Base-by-base conservation (phyloP, 2,113 vertebrate species). In the Ibidorhyncha struthersii region DNA sequence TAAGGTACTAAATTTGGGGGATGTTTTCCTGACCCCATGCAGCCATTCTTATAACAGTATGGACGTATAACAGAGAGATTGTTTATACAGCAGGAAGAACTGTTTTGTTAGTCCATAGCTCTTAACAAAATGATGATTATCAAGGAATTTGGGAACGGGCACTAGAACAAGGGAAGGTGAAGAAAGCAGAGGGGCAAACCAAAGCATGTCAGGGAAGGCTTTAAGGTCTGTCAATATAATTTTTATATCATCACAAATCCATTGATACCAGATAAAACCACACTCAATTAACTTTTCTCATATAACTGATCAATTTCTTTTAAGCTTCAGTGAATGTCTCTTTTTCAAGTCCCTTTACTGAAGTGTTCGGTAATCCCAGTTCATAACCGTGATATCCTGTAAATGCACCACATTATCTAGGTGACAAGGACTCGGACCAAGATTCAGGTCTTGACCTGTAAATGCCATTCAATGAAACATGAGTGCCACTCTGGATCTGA, bases 361-460 rank as follows among this genome's bases (percentile, higher is more conserved):
- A 71, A 87, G 23, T 59, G 14, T 41, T 82, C 38, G 32, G 36
- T 58, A 50, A 93, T 82, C 25, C 18, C 4, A 9, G 11, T n/a
- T 89, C 47, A 8, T 74, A 67, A 38, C 13, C 3, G 2, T 38
- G 29, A 14, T 16, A 70, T 70, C 25, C 34, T 56, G 17, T 30
- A 67, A 90, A 50, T 30, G 14, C 7, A 79, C 6, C 19, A 2
- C 4, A 45, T 66, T 82, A 55, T 20, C 56, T 52, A 63, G 47
- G 21, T 74, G 56, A 16, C 6, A 82, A 47, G 23, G 29, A 52
- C 6, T 4, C 59, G 17, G 13, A 61, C 14, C 0, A 1, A 71
- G 65, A 73, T 14, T 26, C 8, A 0, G 27, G 14, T 63, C 20
- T 58, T 5, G 17, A 0, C 0, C 8, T 67, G 4, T 79, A 90